phyloP scores from a whole-genome alignment of 1,140 invertebrate genomes.

The Lineus longissimus region DNA sequence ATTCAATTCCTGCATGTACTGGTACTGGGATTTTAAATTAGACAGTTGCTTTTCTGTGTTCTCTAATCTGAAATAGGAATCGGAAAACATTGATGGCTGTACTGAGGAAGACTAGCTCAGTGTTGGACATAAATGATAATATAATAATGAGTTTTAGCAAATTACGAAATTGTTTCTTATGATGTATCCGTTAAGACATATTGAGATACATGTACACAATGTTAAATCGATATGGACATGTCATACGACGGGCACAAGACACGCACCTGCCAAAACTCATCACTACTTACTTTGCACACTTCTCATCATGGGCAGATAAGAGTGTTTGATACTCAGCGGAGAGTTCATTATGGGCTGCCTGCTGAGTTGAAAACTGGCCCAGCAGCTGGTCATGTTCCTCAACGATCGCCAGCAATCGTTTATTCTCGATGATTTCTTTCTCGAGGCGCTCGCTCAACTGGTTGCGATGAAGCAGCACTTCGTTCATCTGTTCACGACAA shows the following conservation, averaged over 20 bases:
- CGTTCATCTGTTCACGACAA: constrained; percentile 34
- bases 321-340: background rate
- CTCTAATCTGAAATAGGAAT: constrained; percentile 25
- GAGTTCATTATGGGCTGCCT: background rate
- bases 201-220: too few species aligned
- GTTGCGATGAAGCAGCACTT: constrained; percentile 32
- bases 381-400: background rate
- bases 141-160: too few species aligned
- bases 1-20: constrained; percentile 42
- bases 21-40: constrained; percentile 38
- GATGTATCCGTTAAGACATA: too few species aligned
- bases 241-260: too few species aligned
- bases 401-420: constrained; percentile 21
- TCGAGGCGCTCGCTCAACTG: constrained; percentile 31
- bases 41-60: constrained; percentile 24
- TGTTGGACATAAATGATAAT: too few species aligned
- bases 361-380: background rate
- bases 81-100: background rate
- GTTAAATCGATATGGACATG: too few species aligned
- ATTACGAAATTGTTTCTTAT: too few species aligned
- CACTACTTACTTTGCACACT: background rate
- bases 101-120: too few species aligned
- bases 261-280: background rate
- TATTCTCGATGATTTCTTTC: constrained; percentile 32
- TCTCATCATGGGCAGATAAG: too few species aligned